Conservation (phyloP, 2,797 vertebrate genomes). For the Nannoperca australis region DNA sequence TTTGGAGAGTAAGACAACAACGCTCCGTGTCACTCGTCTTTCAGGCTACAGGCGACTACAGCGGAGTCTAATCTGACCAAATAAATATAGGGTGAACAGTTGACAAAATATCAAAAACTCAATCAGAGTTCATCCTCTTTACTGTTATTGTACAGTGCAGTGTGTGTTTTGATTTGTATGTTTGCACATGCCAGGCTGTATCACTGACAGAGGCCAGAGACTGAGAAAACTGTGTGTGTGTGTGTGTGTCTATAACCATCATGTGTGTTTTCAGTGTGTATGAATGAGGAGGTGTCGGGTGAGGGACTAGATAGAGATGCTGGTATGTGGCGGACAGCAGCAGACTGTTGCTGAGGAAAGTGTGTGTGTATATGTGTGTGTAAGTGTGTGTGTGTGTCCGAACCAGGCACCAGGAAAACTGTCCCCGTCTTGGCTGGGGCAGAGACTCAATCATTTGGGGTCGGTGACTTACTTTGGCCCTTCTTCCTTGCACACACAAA, state of each 20-base stretch:
- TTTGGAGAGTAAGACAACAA: background rate
- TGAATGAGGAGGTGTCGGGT: conserved; percentile 85
- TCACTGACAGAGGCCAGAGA: conserved; percentile 78
- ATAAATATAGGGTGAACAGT: conserved; percentile 40
- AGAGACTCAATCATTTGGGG: conserved; percentile 76
- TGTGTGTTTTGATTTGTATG: conserved; percentile 69
- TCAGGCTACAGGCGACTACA: background rate
- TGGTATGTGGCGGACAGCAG: conserved; percentile 67
- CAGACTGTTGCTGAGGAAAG: conserved; percentile 34
- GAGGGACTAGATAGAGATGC: conserved; percentile 79
- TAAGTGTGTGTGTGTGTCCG: conserved; percentile 36
- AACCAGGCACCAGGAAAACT: conserved; percentile 79
- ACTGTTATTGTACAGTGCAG: conserved; percentile 65
- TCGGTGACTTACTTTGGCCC: conserved; percentile 77
- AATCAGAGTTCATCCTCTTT: conserved; percentile 40
- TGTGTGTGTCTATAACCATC: conserved; percentile 47
- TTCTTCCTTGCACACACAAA: conserved; percentile 75
- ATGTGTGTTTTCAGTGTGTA: conserved; percentile 74
- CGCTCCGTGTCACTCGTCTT: background rate
- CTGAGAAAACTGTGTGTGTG: conserved; percentile 21
- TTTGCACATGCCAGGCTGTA: conserved; percentile 69
- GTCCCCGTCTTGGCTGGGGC: conserved; percentile 78
- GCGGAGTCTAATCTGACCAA: background rate
- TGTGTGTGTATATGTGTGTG: conserved; percentile 39
- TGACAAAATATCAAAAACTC: conserved; percentile 42